phyloP scores from a whole-genome alignment of 2,113 vertebrate species.

The Oncorhynchus mykiss region DNA sequence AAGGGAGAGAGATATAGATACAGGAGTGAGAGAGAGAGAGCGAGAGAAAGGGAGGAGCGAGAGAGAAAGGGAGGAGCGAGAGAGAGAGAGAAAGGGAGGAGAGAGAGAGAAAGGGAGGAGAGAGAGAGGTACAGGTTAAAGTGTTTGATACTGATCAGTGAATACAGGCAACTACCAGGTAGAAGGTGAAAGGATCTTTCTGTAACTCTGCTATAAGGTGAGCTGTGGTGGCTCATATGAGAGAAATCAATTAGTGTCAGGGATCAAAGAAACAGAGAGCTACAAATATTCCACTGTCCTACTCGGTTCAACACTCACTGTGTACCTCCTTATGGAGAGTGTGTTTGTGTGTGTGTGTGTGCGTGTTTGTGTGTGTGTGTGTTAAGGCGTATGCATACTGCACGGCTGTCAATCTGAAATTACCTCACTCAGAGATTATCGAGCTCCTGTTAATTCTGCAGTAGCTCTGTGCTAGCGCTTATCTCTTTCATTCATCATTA shows the following conservation, averaged over 20 bases:
- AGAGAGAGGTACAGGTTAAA: not conserved
- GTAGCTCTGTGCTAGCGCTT: conserved; percentile 39
- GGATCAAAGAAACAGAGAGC: not conserved
- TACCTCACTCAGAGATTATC: conserved; percentile 40
- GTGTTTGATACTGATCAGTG: conserved; percentile 19
- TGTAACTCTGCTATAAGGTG: too few species aligned
- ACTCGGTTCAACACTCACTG: not conserved
- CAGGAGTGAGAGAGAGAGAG: too few species aligned
- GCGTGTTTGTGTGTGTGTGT: not conserved
- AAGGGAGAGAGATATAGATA: too few species aligned
- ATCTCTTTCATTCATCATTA: conserved; percentile 51
- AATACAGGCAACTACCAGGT: too few species aligned
- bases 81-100: too few species aligned
- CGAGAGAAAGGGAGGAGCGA: too few species aligned
- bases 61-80: too few species aligned
- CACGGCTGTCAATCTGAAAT: conserved; percentile 31
- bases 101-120: too few species aligned
- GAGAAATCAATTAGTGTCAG: not conserved
- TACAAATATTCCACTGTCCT: not conserved
- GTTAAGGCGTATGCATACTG: not conserved
- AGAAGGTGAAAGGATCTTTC: too few species aligned
- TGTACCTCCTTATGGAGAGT: not conserved
- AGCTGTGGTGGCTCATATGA: too few species aligned
- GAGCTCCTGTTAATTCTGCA: conserved; percentile 48
- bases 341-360: not conserved